Base-by-base conservation (phyloP, 2,888 invertebrate genomes). In the Eumerus sabulonum region DNA sequence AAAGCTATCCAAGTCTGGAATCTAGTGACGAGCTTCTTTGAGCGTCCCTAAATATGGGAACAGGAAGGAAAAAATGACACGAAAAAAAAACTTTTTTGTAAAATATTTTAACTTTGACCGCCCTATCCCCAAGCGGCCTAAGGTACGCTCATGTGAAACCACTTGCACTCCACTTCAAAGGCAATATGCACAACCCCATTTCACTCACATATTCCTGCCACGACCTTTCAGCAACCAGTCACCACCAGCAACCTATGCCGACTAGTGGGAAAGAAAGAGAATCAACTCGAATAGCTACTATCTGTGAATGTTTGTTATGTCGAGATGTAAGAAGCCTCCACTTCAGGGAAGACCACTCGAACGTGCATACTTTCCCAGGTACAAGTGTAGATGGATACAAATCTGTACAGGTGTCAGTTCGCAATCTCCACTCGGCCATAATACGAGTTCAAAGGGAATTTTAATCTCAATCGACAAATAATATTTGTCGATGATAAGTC, bases 221-320 rank as follows among this genome's bases (percentile, higher is more conserved):
- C n/a, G n/a, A n/a, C n/a, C n/a, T n/a, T n/a, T n/a, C n/a, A n/a
- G n/a, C n/a, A n/a, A n/a, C n/a, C n/a, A 27, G 27, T 2, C 27
- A 27, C 27, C 44, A 42, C 47, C 48, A 50, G 4, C 13, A 54
- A 45, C 51, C n/a, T 56, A 42, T 56, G 16, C 7, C 14, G 12
- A 48, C 16, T 36, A n/a, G n/a, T 14, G 9, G 14, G n/a, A n/a
- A 27, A 27, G 27, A 27, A 27, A 27, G 27, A 7, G 27, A 27
- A 27, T 7, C 27, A 27, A 7, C 27, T 40, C 53, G 53, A 60
- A 18, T 40, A 57, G 57, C 53, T 48, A 11, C 14, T 66, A 54
- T 66, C 44, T 42, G 36, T 38, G 54, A 54, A 44, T 73, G 38
- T 59, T 59, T 64, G 64, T 13, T 38, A 44, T 67, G 18, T 48